A percentile compares a stretch with the other conserved stretches of the same genome.
Conservation (phyloP, 2,888 invertebrate genomes). For the Troglohyphantes excavatus region DNA sequence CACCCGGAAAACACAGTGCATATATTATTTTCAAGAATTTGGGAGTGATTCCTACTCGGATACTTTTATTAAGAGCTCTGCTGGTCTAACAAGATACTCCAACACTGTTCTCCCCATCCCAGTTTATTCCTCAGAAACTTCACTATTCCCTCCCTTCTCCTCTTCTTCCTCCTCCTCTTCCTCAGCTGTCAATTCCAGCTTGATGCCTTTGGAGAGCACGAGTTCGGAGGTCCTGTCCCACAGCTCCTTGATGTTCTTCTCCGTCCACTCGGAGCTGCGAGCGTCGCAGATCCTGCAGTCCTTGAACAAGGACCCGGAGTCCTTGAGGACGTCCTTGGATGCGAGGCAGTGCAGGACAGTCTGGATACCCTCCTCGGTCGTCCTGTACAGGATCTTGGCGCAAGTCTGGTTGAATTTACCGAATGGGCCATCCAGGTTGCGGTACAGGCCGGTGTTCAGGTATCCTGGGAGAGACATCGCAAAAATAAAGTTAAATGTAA, state of each 20-base stretch:
- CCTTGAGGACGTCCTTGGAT: conserved; percentile 58
- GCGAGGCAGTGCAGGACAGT: conserved; percentile 71
- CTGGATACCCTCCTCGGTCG: conserved; percentile 77
- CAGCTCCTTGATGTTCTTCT: conserved; percentile 55
- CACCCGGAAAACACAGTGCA: too few relatives aligned
- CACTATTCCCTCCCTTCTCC: conserved; percentile 29
- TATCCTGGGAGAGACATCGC: conserved; percentile 44
- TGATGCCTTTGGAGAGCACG: conserved; percentile 71
- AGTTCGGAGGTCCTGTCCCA: conserved; percentile 65
- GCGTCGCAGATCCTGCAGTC: conserved; percentile 60
- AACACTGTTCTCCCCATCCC: too few relatives aligned
- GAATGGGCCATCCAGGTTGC: conserved; percentile 58
- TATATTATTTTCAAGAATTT: too few relatives aligned
- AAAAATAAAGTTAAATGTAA: not conserved
- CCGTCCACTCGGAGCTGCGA: conserved; percentile 60
- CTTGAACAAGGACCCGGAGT: conserved; percentile 63
- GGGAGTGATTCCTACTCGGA: too few relatives aligned
- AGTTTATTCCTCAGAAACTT: conserved; percentile 35
- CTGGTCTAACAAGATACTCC: too few relatives aligned
- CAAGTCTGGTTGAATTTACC: conserved; percentile 70
- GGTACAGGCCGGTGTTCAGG: conserved; percentile 68
- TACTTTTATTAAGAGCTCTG: too few relatives aligned
- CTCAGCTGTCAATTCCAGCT: conserved; percentile 26
- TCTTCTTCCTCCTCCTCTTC: conserved; percentile 70
- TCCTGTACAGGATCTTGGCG: conserved; percentile 70